Evolutionary conservation across 1,140 invertebrate genomes (phyloP).

Genomic region (Adoxophyes honmai): DNA sequence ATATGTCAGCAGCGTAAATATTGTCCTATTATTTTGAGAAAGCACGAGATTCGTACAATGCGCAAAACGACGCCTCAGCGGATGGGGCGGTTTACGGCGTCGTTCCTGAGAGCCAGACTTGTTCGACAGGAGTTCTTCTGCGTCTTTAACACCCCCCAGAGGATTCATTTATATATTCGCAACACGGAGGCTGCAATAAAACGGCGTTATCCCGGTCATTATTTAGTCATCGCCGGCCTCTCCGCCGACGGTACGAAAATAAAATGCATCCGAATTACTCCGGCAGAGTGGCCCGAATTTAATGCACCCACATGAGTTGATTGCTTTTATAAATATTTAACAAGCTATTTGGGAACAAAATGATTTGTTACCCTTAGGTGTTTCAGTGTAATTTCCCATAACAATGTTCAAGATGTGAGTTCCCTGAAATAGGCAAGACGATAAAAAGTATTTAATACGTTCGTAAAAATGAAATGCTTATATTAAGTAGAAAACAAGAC

Average conservation of each 20-base stretch:
- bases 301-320: constrained; percentile 25
- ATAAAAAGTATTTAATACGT: too few species aligned
- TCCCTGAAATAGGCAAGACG: too few species aligned
- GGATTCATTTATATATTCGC: constrained; percentile 75
- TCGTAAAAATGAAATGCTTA: too few species aligned
- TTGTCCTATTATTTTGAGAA: constrained; percentile 42
- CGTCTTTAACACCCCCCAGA: constrained; percentile 72
- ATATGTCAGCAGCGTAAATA: too few species aligned
- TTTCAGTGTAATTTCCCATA: too few species aligned
- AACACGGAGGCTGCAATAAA: constrained; percentile 72
- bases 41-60: constrained; percentile 41
- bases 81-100: constrained; percentile 65
- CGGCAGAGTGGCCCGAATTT: constrained; percentile 38
- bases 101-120: constrained; percentile 65
- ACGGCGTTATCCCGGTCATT: constrained; percentile 74
- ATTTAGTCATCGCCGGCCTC: constrained; percentile 71
- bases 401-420: too few species aligned
- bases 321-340: constrained; percentile 1
- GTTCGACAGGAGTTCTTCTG: constrained; percentile 70
- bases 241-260: constrained; percentile 46
- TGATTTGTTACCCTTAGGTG: too few species aligned
- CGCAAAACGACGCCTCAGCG: constrained; percentile 63
- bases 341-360: too few species aligned
- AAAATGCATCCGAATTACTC: constrained; percentile 67
- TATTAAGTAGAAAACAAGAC: too few species aligned